A percentile compares a stretch with the other conserved stretches of the same genome.
These are phyloP conservation scores for Phalanger gymnotis DNA, from an alignment of 2,797 vertebrate genomes.

Conservation along the genomic window DNA sequence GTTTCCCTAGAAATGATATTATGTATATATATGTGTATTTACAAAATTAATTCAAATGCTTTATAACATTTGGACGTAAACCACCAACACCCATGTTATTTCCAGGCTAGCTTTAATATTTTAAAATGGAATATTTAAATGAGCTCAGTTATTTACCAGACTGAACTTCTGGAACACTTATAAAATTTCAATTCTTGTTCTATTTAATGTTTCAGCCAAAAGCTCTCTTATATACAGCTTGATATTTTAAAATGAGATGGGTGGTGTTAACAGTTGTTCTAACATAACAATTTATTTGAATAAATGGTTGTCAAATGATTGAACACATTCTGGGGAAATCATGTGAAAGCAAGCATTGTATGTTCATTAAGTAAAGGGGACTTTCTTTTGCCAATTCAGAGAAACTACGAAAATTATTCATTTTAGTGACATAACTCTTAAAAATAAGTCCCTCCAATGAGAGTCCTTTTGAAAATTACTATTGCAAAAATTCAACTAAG, in stretches of 20 bases:
- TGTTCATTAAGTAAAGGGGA: neutral
- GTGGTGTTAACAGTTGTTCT: neutral
- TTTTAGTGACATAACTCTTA: neutral
- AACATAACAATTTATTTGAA: constrained; percentile 18
- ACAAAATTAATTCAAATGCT: neutral
- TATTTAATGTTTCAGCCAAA: constrained; percentile 58
- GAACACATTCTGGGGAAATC: neutral
- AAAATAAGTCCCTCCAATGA: neutral
- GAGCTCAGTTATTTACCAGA: constrained; percentile 19
- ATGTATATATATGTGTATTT: neutral
- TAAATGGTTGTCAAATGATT: constrained; percentile 34
- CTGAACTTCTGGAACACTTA: neutral
- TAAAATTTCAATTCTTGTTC: constrained; percentile 48
- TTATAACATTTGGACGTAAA: constrained; percentile 23
- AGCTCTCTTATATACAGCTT: constrained; percentile 41
- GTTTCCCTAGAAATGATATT: neutral
- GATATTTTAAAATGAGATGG: constrained; percentile 12
- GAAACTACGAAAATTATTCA: neutral
- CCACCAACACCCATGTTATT: neutral
- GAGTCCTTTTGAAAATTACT: neutral
- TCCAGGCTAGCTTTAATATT: constrained; percentile 7
- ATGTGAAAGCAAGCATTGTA: neutral
- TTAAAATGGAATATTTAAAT: neutral
- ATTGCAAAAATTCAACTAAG: neutral
- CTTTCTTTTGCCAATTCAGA: constrained; percentile 20